These are phyloP conservation scores for Simalia tracyae DNA, from an alignment of 2,797 vertebrate species.

Conservation along the genomic window DNA sequence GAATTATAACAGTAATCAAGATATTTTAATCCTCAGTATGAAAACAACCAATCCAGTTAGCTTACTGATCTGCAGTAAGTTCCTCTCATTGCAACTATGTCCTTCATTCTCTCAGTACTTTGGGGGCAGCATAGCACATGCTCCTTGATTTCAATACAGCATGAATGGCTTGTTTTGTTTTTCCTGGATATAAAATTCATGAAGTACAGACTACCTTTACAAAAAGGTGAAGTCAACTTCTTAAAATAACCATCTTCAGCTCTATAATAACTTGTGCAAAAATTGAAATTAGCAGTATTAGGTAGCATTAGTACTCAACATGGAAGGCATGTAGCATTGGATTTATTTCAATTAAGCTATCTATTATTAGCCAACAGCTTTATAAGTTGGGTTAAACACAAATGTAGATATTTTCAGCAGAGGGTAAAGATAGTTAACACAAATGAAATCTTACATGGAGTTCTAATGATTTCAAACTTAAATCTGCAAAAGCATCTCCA, in stretches of 20 bases:
- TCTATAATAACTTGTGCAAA: neutral
- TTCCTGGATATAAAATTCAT: neutral
- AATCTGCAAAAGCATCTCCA: slow-evolving; percentile 95
- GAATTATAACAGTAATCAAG: neutral
- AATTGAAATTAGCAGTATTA: slow-evolving; percentile 28
- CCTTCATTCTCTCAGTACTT: neutral
- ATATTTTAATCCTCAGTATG: neutral
- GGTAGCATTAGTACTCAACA: slow-evolving; percentile 15
- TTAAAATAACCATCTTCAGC: neutral
- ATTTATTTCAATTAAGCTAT: neutral
- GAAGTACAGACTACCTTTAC: neutral
- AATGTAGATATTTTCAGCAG: neutral
- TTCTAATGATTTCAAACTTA: slow-evolving; percentile 96
- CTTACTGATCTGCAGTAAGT: neutral
- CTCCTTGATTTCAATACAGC: neutral
- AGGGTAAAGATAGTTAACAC: slow-evolving; percentile 27
- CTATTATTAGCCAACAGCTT: neutral
- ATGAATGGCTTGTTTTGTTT: neutral
- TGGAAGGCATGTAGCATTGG: neutral
- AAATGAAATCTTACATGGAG: slow-evolving; percentile 87
- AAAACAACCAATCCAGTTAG: neutral
- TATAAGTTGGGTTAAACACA: slow-evolving; percentile 2
- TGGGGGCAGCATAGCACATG: neutral
- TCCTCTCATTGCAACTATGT: neutral
- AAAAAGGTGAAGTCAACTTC: neutral